Conservation (phyloP, 2,888 invertebrate genomes). For the Hymenopus coronatus region DNA sequence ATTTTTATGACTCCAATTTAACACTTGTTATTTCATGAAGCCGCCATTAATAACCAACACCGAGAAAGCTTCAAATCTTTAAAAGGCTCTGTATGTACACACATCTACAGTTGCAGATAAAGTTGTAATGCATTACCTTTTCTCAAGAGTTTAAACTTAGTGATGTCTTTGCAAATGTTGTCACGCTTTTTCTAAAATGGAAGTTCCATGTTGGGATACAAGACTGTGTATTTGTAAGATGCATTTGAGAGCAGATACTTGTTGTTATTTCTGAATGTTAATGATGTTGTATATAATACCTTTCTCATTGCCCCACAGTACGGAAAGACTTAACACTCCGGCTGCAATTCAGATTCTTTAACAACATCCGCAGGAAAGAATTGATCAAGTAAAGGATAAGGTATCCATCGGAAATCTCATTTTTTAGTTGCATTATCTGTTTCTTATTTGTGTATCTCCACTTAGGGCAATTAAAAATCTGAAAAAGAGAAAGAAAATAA, state of each 20-base stretch:
- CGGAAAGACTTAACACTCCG: conserved; percentile 94
- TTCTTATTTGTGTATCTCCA: neutral
- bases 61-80: no score
- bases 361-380: conserved; percentile 79
- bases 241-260: neutral
- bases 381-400: conserved; percentile 35
- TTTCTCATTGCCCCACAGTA: conserved; percentile 70
- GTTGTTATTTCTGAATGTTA: neutral
- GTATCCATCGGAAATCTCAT: conserved; percentile 25
- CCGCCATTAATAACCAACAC: no score
- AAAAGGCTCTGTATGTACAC: no score
- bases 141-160: no score
- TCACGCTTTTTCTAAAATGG: no score
- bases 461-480: neutral
- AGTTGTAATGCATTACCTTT: no score
- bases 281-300: conserved; percentile 6
- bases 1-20: no score
- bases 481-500: neutral
- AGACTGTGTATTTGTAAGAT: neutral
- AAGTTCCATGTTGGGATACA: no score
- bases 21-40: no score
- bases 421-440: neutral
- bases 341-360: conserved; percentile 94
- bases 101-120: no score
- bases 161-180: no score